Conservation (phyloP, 2,113 vertebrate genomes). For the Zosterops lateralis region DNA sequence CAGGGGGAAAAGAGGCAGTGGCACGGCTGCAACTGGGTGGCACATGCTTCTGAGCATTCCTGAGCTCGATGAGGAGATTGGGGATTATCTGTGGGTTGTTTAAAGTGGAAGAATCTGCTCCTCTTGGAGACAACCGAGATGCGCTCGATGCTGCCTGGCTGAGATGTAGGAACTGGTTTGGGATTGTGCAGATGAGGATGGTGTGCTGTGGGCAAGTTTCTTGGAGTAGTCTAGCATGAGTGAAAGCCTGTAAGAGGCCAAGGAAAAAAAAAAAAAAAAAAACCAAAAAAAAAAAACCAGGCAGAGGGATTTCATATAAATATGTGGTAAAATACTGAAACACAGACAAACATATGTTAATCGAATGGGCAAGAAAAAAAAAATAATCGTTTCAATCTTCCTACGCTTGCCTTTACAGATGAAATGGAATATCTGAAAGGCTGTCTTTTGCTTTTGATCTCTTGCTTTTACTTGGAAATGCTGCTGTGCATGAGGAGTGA, state of each 20-base stretch:
- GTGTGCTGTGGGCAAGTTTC: not conserved
- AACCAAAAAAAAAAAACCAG: not conserved
- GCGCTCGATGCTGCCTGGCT: rapidly evolving
- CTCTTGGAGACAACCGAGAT: not conserved
- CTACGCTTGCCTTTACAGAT: not conserved
- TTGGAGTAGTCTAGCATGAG: not conserved
- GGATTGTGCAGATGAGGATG: not conserved
- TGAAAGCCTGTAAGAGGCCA: not conserved
- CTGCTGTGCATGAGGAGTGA: not conserved
- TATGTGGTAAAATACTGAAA: slow-evolving; percentile 13
- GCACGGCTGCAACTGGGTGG: not conserved
- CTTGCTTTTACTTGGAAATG: not conserved
- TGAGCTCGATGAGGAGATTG: not conserved
- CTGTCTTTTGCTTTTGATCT: slow-evolving; percentile 48
- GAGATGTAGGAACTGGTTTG: not conserved
- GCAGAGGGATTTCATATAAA: not conserved
- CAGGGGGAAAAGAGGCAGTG: not conserved
- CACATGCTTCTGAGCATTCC: not conserved
- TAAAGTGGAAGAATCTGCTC: not conserved
- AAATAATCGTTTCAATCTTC: slow-evolving; percentile 39
- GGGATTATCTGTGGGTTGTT: not conserved
- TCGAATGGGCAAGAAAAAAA: not conserved
- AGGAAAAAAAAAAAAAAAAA: too few relatives aligned
- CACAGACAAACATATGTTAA: slow-evolving; percentile 46
- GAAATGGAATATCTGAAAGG: slow-evolving; percentile 37